These are phyloP conservation scores for Trilocha varians DNA, from an alignment of 2,888 invertebrate species.

Conservation along the genomic window DNA sequence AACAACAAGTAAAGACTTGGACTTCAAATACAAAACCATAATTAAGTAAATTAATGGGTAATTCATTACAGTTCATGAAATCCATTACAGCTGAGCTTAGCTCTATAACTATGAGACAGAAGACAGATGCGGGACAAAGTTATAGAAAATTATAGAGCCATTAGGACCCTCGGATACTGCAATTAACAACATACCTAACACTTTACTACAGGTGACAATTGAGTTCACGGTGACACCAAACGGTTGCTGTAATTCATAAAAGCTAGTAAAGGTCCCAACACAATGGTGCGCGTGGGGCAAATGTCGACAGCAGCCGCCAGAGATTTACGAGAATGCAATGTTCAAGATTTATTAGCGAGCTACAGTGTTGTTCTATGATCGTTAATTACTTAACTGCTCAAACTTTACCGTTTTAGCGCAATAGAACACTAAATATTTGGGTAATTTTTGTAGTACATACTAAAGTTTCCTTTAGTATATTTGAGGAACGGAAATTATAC, in stretches of 20 bases:
- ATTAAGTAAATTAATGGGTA: too few species aligned
- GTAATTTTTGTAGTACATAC: too few species aligned
- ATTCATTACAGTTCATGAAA: too few species aligned
- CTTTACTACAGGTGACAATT: conserved; percentile 25
- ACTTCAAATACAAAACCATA: too few species aligned
- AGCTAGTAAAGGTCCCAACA: conserved; percentile 27
- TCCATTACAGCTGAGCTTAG: too few species aligned
- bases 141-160: not conserved
- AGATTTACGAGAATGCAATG: not conserved
- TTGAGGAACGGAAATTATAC: not conserved
- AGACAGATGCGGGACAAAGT: not conserved
- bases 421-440: too few species aligned
- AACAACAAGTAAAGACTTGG: too few species aligned
- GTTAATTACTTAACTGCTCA: not conserved
- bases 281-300: conserved; percentile 21
- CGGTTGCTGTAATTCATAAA: conserved; percentile 36
- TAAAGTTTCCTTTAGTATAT: not conserved
- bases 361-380: not conserved
- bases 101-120: too few species aligned
- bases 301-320: not conserved
- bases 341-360: not conserved
- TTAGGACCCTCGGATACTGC: not conserved
- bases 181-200: conserved; percentile 17
- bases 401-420: too few species aligned
- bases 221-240: conserved; percentile 28